Evolutionary conservation across 2,888 invertebrate species (phyloP).

Genomic region (Standfussiana lucernea): DNA sequence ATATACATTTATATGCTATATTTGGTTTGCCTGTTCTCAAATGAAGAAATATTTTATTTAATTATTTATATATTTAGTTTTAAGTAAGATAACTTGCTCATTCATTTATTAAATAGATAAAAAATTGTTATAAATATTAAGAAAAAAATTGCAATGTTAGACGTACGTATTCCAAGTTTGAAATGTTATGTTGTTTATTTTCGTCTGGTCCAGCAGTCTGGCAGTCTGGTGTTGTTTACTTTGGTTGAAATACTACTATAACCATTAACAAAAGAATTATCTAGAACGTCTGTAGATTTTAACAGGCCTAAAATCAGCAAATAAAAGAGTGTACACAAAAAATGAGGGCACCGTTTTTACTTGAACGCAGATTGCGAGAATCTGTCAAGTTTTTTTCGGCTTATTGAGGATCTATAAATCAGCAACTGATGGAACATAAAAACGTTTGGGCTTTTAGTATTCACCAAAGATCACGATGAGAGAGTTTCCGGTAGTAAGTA

Average conservation of each 20-base stretch:
- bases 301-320: not conserved
- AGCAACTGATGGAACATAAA: constrained; percentile 1
- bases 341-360: constrained; percentile 49
- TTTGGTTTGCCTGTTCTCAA: no score
- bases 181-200: not conserved
- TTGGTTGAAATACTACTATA: not conserved
- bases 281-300: not conserved
- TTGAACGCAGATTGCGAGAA: constrained; percentile 35
- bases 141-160: not conserved
- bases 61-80: not conserved
- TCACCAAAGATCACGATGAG: constrained; percentile 19
- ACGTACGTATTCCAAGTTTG: not conserved
- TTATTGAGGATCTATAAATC: constrained; percentile 23
- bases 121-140: not conserved
- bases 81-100: not conserved
- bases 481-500: not conserved
- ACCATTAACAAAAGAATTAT: not conserved
- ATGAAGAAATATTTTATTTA: not conserved
- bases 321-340: constrained; percentile 29
- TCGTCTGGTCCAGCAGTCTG: not conserved
- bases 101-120: not conserved
- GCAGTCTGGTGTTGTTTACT: no score
- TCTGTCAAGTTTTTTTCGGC: constrained; percentile 32
- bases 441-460: constrained; percentile 6
- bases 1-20: no score